Percentiles rank a stretch among this genome's conserved stretches.
Conservation (phyloP, 2,888 invertebrate genomes). For the Lymantria dispar region DNA sequence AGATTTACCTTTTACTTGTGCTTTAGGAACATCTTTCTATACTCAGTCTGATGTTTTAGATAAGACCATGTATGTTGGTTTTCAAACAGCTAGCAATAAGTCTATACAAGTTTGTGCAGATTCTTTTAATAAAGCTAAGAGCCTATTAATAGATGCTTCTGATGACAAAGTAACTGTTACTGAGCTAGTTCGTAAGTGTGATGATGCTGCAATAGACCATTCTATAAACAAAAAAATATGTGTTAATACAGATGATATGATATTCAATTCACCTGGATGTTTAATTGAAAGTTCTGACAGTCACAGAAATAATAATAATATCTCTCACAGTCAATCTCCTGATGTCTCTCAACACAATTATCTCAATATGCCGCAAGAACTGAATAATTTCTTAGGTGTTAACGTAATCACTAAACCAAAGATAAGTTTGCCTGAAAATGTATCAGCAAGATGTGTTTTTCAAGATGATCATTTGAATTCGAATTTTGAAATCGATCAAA, state of each 20-base stretch:
- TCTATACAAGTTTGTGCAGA: constrained; percentile 58
- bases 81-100: constrained; percentile 70
- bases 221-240: neutral
- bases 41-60: constrained; percentile 48
- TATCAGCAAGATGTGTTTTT: constrained; percentile 41
- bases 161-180: constrained; percentile 36
- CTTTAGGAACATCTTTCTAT: constrained; percentile 55
- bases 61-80: constrained; percentile 66
- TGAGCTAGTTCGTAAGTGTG: constrained; percentile 21
- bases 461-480: constrained; percentile 23
- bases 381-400: constrained; percentile 33
- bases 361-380: neutral
- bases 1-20: constrained; percentile 62
- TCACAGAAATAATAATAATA: neutral
- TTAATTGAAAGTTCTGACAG: too few species aligned
- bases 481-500: constrained; percentile 10
- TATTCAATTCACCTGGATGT: too few species aligned
- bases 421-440: constrained; percentile 42
- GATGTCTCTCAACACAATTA: neutral
- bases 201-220: neutral
- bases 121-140: constrained; percentile 59
- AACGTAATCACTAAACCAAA: constrained; percentile 49
- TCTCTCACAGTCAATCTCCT: neutral
- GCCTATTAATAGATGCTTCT: constrained; percentile 38
- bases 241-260: too few species aligned